Evolutionary conservation across 2,113 vertebrate species (phyloP).

Genomic region (Psittacara wagleri): DNA sequence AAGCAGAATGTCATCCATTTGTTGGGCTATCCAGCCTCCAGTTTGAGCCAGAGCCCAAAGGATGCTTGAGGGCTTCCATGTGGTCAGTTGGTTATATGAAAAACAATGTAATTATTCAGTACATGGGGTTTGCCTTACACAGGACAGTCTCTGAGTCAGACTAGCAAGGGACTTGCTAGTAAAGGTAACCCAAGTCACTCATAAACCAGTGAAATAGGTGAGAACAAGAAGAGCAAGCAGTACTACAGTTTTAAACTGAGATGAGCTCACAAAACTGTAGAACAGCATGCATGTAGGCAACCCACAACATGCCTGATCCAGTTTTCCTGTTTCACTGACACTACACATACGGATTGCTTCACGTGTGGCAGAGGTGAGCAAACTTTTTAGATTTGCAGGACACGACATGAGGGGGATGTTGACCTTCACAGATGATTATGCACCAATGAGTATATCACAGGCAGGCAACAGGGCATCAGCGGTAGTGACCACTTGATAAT

Average conservation of each 20-base stretch:
- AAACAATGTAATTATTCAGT: background rate
- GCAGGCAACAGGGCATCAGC: background rate
- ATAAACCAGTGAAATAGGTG: background rate
- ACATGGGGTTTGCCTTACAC: background rate
- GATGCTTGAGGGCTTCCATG: background rate
- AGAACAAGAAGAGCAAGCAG: background rate
- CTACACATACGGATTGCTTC: background rate
- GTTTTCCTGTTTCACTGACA: background rate
- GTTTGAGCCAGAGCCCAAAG: background rate
- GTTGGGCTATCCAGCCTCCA: background rate
- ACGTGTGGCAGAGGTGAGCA: background rate
- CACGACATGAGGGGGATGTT: background rate
- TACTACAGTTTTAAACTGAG: background rate
- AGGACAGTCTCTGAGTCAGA: background rate
- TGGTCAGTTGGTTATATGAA: background rate
- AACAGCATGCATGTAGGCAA: background rate
- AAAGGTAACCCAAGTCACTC: background rate
- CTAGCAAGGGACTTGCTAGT: background rate
- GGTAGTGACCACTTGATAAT: background rate
- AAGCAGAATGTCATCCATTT: background rate
- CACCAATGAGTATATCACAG: background rate
- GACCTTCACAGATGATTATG: background rate
- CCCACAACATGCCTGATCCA: background rate
- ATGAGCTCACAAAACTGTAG: background rate
- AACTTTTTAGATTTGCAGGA: background rate